A percentile compares a stretch with the other conserved stretches of the same genome.
phyloP scores from a whole-genome alignment of 92 coral and sea anemone genomes.

The Phenganax marumi region DNA sequence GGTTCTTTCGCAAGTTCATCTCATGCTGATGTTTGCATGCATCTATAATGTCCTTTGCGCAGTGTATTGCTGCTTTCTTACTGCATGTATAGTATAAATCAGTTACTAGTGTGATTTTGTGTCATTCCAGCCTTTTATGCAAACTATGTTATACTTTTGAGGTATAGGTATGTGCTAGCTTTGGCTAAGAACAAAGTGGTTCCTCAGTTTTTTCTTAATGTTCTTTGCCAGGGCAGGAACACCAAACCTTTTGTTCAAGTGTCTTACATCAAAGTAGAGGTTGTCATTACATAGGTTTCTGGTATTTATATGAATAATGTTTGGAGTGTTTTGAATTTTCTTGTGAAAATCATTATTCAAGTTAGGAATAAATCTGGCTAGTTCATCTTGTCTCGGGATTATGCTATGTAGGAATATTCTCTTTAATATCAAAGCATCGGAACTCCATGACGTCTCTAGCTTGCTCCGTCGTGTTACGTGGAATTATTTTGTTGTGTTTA shows the following conservation, averaged over 20 bases:
- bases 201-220: not conserved
- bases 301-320: conserved; percentile 16
- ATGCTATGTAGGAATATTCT: conserved; percentile 25
- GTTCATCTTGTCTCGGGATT: conserved; percentile 34
- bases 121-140: too few relatives aligned
- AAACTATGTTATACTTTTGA: not conserved
- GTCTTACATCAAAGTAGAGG: conserved; percentile 16
- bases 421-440: conserved; percentile 10
- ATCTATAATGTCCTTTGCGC: too few relatives aligned
- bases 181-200: not conserved
- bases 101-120: too few relatives aligned
- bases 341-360: not conserved
- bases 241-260: conserved; percentile 22
- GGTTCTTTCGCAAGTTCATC: too few relatives aligned
- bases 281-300: conserved; percentile 19
- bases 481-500: conserved; percentile 12
- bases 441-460: conserved; percentile 26
- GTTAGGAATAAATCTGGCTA: conserved; percentile 14
- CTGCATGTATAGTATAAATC: too few relatives aligned
- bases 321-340: not conserved
- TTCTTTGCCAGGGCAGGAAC: conserved; percentile 28
- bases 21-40: too few relatives aligned
- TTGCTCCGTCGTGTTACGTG: conserved; percentile 27
- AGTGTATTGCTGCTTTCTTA: too few relatives aligned
- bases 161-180: not conserved